phyloP scores from a whole-genome alignment of 2,113 vertebrate species.

The Syngnathus typhle region DNA sequence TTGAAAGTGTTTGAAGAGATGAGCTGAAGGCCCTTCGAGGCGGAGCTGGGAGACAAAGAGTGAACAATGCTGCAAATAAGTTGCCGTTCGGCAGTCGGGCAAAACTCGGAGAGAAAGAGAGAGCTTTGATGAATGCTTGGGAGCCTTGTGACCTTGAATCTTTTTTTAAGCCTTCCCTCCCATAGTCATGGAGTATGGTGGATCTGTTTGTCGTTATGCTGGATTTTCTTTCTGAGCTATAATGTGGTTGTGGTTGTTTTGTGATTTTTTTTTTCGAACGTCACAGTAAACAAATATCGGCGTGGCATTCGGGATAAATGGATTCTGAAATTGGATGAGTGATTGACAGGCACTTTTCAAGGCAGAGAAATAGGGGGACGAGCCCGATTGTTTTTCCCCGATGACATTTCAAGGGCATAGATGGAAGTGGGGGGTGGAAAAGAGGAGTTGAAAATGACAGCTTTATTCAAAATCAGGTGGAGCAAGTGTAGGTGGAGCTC shows the following conservation, averaged over 20 bases:
- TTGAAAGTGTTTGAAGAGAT: constrained; percentile 13
- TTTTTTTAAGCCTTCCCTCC: not conserved
- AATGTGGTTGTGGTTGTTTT: not conserved
- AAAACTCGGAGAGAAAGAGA: not conserved
- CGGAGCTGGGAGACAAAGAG: constrained; percentile 14
- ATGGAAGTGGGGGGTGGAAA: constrained; percentile 17
- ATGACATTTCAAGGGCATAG: constrained; percentile 50
- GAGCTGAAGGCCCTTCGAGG: constrained; percentile 10
- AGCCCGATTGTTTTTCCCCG: constrained; percentile 34
- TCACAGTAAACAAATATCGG: not conserved
- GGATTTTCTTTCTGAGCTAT: not conserved
- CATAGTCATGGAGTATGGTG: not conserved
- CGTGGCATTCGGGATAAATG: not conserved
- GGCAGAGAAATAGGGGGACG: constrained; percentile 22
- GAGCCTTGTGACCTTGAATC: not conserved
- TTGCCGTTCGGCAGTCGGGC: constrained; percentile 5
- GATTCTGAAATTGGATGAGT: constrained; percentile 10
- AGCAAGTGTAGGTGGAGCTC: constrained; percentile 37
- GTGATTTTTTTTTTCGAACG: not conserved
- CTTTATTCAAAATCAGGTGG: constrained; percentile 12
- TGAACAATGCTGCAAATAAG: constrained; percentile 13
- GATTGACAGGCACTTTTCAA: constrained; percentile 14
- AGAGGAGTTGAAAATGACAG: constrained; percentile 22
- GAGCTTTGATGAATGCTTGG: not conserved
- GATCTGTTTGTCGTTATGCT: not conserved